Conservation (phyloP, 2,797 vertebrate species). For the Chloroceryle amazona region DNA sequence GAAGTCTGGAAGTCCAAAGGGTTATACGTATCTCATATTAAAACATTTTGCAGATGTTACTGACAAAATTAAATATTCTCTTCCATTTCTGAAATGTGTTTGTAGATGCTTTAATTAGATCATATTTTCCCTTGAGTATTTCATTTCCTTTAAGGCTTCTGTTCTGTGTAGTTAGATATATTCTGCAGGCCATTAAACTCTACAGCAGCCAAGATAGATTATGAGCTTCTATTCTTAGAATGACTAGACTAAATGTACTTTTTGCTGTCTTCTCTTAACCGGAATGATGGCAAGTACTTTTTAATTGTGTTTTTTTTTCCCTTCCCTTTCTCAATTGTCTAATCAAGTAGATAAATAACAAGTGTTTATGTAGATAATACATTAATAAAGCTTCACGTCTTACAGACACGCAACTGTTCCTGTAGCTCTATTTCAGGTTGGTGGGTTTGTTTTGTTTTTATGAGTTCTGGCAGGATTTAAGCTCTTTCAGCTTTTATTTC, state of each 20-base stretch:
- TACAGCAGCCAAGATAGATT: neutral
- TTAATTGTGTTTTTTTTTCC: neutral
- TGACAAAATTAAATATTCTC: conserved; percentile 21
- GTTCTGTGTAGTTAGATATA: neutral
- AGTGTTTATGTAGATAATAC: neutral
- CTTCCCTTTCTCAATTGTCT: neutral
- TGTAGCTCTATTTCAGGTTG: neutral
- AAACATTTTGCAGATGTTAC: conserved; percentile 29
- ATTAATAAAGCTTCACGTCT: neutral
- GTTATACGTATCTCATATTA: neutral
- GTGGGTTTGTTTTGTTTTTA: neutral
- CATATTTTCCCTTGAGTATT: conserved; percentile 34
- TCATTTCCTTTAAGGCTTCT: conserved; percentile 44
- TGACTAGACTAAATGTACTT: neutral
- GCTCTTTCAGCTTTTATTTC: neutral
- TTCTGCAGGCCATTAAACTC: conserved; percentile 51
- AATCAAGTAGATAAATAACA: neutral
- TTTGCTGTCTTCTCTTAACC: neutral
- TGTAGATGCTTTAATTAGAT: conserved; percentile 59
- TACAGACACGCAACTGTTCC: neutral
- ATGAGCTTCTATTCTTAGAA: conserved; percentile 40
- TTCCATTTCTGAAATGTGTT: conserved; percentile 46
- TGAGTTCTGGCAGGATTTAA: neutral
- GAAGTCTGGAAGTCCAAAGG: neutral
- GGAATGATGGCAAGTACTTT: neutral